phyloP scores from a whole-genome alignment of 2,888 invertebrate genomes.

The Tetheella fluctuosa region DNA sequence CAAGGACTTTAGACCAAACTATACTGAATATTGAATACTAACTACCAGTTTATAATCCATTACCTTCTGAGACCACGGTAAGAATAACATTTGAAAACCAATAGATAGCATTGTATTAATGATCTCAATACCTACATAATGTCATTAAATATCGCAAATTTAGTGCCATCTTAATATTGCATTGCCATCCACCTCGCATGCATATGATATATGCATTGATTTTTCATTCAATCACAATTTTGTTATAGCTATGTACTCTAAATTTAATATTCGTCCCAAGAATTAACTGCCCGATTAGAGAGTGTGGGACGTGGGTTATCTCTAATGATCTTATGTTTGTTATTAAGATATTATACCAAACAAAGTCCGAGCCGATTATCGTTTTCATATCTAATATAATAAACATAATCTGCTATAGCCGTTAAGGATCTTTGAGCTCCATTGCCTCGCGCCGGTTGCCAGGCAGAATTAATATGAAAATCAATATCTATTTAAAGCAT shows the following conservation, averaged over 20 bases:
- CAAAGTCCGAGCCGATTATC: not conserved
- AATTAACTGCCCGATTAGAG: not conserved
- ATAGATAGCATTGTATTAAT: too few relatives aligned
- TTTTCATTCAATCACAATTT: too few relatives aligned
- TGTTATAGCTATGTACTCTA: not conserved
- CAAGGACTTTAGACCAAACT: not conserved
- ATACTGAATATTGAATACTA: too few relatives aligned
- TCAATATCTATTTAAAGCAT: conserved; percentile 26
- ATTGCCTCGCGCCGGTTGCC: conserved; percentile 19
- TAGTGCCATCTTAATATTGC: too few relatives aligned
- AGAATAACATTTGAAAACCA: too few relatives aligned
- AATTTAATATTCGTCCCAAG: not conserved
- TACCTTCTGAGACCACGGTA: too few relatives aligned
- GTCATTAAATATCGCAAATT: too few relatives aligned
- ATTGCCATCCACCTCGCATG: too few relatives aligned
- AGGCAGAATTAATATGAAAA: conserved; percentile 33
- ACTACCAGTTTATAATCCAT: too few relatives aligned
- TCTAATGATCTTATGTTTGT: not conserved
- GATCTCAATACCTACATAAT: not conserved
- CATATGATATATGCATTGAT: too few relatives aligned
- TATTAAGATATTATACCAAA: not conserved
- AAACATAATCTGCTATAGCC: conserved; percentile 14
- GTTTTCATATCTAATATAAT: conserved; percentile 3
- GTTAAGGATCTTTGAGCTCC: conserved; percentile 19
- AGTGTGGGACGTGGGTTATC: not conserved